Evolutionary conservation across 2,113 vertebrate genomes (phyloP).

Genomic region (Calidris pugnax): DNA sequence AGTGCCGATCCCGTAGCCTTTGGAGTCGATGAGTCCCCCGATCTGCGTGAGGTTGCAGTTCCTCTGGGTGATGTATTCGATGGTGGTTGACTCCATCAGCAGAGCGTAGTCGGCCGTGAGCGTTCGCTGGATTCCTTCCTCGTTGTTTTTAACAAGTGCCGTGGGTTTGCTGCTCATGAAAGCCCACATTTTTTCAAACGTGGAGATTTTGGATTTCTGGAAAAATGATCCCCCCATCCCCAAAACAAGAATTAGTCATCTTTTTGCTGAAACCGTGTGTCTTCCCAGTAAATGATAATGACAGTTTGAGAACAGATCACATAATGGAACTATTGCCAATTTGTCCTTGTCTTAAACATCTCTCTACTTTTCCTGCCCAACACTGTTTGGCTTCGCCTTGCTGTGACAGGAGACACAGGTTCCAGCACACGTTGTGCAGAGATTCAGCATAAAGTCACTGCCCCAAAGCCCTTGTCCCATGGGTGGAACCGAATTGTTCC

Average conservation of each 20-base stretch:
- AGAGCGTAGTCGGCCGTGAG: conserved; percentile 93
- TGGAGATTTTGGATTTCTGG: conserved; percentile 98
- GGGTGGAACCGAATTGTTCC: background rate
- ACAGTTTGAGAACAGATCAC: background rate
- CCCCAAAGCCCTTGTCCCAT: background rate
- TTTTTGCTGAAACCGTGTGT: background rate
- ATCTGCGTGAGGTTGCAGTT: conserved; percentile 99
- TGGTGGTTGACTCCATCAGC: conserved; percentile 96
- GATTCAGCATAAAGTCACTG: background rate
- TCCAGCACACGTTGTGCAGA: background rate
- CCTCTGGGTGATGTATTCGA: conserved; percentile 92
- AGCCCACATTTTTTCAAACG: conserved; percentile 99
- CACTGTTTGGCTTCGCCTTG: fast-evolving
- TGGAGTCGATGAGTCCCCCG: conserved; percentile 94
- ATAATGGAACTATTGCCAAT: background rate
- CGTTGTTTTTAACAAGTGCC: conserved; percentile 91
- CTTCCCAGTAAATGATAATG: background rate
- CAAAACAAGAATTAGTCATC: background rate
- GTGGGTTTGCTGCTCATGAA: conserved; percentile 98
- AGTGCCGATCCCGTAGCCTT: conserved; percentile 97
- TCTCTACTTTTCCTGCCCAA: background rate
- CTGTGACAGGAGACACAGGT: background rate
- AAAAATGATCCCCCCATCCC: background rate
- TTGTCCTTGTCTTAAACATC: background rate
- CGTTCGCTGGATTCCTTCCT: conserved; percentile 94